Evolutionary conservation across 2,113 vertebrate genomes (phyloP), one percentile per base, ranked within the genome.

Genomic region (Zosterops borbonicus): DNA sequence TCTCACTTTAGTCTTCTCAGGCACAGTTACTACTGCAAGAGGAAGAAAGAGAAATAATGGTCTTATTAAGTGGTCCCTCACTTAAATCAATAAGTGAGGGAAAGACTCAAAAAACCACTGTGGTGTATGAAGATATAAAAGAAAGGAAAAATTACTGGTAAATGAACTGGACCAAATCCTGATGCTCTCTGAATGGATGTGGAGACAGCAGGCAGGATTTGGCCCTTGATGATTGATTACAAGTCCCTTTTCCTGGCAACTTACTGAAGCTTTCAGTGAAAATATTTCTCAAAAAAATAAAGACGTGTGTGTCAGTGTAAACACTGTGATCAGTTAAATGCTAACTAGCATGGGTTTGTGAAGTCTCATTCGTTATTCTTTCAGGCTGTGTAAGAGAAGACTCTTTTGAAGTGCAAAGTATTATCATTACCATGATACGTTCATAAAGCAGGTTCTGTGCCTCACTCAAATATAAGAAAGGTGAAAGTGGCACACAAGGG

Each of bases 381-480:
- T 96, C 92, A 96, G 90, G 8, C 89, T 93, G 68, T 75, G 9
- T 46, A 35, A 90, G 80, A 62, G 73, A 79, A 82, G 88, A 27
- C 3, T 65, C 96, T 96, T 97, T 96, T 97, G 96, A 96, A 97
- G 96, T 97, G 95, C 95, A 96, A 96, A 96, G 83, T 42, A 90
- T 94, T 82, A 71, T 93, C 93, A 94, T 94, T 92, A 75, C 60
- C 88, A 83, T 89, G 77, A 65, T 84, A 35, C 0, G 20, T 78
- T 88, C 83, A 84, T 84, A n/a, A 42, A 82, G 11, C 25, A 60
- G 86, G 69, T 46, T 90, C 64, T 92, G 79, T 86, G 93, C 63
- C 92, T 94, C 90, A 8, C 46, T 92, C 86, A 53, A 24, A 46
- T 11, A 64, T 29, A 10, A 33, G 56, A 71, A 49, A 0, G 2